Evolutionary conservation across 2,797 vertebrate genomes (phyloP).

Genomic region (Falco columbarius): DNA sequence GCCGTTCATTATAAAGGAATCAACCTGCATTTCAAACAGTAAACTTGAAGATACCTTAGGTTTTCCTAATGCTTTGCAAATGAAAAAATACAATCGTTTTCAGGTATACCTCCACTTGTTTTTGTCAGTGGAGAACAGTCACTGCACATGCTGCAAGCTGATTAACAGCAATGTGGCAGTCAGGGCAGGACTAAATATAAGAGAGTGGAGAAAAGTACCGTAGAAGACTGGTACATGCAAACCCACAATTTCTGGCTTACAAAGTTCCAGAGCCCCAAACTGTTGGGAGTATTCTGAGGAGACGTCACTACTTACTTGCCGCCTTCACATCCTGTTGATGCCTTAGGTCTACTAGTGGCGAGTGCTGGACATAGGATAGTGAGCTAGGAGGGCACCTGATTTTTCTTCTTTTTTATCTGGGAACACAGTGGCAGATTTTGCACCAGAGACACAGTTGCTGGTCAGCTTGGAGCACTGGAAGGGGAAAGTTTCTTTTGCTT

Average conservation of each 20-base stretch:
- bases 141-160: neutral
- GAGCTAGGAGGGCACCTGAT: neutral
- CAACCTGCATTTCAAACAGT: neutral
- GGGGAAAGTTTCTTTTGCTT: neutral
- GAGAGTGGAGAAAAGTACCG: neutral
- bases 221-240: neutral
- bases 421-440: neutral
- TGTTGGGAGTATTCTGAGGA: neutral
- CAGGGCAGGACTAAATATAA: neutral
- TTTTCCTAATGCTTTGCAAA: neutral
- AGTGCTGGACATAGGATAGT: neutral
- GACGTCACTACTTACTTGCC: neutral
- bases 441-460: neutral
- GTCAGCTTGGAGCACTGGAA: neutral
- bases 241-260: neutral
- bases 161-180: neutral
- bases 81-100: fast-evolving
- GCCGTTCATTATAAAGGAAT: neutral
- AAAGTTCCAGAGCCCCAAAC: neutral
- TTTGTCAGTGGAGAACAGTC: neutral
- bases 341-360: neutral
- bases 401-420: neutral
- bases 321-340: neutral
- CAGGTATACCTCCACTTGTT: neutral
- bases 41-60: neutral